Evolutionary conservation across 2,888 invertebrate genomes (phyloP).

Genomic region (Agrochola macilenta): DNA sequence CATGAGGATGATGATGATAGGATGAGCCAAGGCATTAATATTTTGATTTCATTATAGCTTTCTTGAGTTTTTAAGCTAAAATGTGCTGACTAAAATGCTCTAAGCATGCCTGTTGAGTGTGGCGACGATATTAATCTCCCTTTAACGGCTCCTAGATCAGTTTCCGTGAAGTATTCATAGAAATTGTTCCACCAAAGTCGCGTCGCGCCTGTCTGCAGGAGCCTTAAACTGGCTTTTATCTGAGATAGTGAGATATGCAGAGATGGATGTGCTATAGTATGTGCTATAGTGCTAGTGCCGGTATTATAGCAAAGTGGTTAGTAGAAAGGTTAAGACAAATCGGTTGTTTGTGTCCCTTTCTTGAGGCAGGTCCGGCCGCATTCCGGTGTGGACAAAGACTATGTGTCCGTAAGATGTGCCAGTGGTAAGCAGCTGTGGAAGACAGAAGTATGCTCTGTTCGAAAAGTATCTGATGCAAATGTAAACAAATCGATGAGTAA

Average conservation of each 20-base stretch:
- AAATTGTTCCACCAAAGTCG: too few relatives aligned
- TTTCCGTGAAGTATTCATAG: too few relatives aligned
- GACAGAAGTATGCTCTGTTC: neutral
- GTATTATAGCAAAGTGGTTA: conserved; percentile 41
- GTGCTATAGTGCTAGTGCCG: conserved; percentile 6
- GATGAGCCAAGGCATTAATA: too few relatives aligned
- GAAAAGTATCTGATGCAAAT: neutral
- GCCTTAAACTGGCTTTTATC: neutral
- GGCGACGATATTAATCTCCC: neutral
- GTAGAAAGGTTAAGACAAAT: conserved; percentile 57
- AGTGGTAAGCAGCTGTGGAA: neutral
- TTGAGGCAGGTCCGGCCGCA: conserved; percentile 55
- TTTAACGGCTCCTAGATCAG: too few relatives aligned
- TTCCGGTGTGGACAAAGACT: conserved; percentile 44
- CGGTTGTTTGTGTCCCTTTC: conserved; percentile 52
- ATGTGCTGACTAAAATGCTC: neutral
- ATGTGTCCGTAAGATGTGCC: conserved; percentile 12
- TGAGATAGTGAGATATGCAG: neutral
- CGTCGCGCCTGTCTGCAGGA: too few relatives aligned
- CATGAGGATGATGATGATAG: neutral
- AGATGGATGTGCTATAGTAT: conserved; percentile 15
- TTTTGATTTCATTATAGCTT: too few relatives aligned
- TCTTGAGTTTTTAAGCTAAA: too few relatives aligned
- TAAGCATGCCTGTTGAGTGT: neutral
- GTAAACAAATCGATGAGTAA: neutral